These are phyloP conservation scores for Tadarida brasiliensis DNA, from an alignment of 2,797 vertebrate genomes.

Conservation along the genomic window DNA sequence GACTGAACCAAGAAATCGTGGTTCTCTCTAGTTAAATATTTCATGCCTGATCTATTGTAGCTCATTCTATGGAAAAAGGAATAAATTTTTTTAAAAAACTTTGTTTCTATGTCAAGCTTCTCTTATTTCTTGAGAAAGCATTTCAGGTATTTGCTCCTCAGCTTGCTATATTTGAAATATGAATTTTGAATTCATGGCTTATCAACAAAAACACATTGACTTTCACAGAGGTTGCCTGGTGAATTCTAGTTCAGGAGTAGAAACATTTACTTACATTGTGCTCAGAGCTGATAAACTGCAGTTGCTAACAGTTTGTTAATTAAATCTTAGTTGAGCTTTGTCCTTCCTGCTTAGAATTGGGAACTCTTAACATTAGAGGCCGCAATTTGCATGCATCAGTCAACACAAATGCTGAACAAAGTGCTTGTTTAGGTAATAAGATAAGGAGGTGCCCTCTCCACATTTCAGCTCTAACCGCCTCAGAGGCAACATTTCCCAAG, in stretches of 20 bases:
- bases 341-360: slow-evolving; percentile 83
- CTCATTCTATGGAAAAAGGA: background rate
- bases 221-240: slow-evolving; percentile 81
- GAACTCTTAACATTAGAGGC: slow-evolving; percentile 83
- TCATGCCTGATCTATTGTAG: slow-evolving; percentile 67
- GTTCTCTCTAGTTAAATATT: slow-evolving; percentile 59
- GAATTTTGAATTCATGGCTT: slow-evolving; percentile 84
- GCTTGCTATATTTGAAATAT: slow-evolving; percentile 79
- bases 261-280: slow-evolving; percentile 85
- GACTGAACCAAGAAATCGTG: background rate
- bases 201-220: slow-evolving; percentile 88
- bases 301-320: slow-evolving; percentile 86
- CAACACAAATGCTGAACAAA: slow-evolving; percentile 81
- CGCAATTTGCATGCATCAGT: slow-evolving; percentile 84
- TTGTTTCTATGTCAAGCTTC: slow-evolving; percentile 60
- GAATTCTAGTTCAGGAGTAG: slow-evolving; percentile 78
- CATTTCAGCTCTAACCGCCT: slow-evolving; percentile 82
- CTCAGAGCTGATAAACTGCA: slow-evolving; percentile 86
- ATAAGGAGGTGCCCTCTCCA: slow-evolving; percentile 83
- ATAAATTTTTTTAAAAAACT: slow-evolving; percentile 62
- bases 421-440: slow-evolving; percentile 84
- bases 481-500: slow-evolving; percentile 82
- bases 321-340: slow-evolving; percentile 88
- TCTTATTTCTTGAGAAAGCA: slow-evolving; percentile 73
- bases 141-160: slow-evolving; percentile 73